A percentile compares a stretch with the other conserved stretches of the same genome.
These are phyloP conservation scores for Holocentrus rufus DNA, from an alignment of 2,797 vertebrate genomes.

Conservation along the genomic window DNA sequence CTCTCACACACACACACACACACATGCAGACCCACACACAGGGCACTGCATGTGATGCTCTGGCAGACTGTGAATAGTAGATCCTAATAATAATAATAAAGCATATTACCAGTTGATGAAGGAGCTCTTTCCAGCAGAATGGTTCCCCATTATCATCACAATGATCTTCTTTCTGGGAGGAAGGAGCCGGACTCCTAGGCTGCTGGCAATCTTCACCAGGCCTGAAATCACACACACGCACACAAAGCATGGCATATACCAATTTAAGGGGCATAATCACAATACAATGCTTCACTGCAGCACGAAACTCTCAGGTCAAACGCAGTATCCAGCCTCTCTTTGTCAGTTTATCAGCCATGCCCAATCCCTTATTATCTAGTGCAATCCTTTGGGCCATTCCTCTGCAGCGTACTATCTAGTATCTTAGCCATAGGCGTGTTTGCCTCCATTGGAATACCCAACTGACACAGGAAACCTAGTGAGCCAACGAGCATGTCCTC, in stretches of 20 bases:
- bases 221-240: constrained; percentile 70
- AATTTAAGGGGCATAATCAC: background rate
- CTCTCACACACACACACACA: background rate
- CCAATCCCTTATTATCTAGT: too few species aligned
- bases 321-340: too few species aligned
- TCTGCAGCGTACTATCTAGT: too few species aligned
- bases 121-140: constrained; percentile 86
- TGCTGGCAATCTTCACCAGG: constrained; percentile 81
- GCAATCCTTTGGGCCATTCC: too few species aligned
- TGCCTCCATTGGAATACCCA: background rate
- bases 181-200: constrained; percentile 78
- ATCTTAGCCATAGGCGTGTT: too few species aligned
- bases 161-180: constrained; percentile 85
- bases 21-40: background rate
- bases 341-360: too few species aligned
- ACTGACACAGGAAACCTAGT: background rate
- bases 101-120: constrained; percentile 86
- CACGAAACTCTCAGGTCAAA: background rate
- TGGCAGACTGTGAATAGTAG: background rate
- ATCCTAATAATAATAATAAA: constrained; percentile 7
- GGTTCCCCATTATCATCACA: constrained; percentile 87
- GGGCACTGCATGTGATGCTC: constrained; percentile 9
- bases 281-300: background rate
- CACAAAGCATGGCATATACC: background rate
- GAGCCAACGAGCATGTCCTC: background rate